A percentile compares a stretch with the other conserved stretches of the same genome.
Conservation (phyloP, 1,140 invertebrate species). For the Sitobion miscanthi region DNA sequence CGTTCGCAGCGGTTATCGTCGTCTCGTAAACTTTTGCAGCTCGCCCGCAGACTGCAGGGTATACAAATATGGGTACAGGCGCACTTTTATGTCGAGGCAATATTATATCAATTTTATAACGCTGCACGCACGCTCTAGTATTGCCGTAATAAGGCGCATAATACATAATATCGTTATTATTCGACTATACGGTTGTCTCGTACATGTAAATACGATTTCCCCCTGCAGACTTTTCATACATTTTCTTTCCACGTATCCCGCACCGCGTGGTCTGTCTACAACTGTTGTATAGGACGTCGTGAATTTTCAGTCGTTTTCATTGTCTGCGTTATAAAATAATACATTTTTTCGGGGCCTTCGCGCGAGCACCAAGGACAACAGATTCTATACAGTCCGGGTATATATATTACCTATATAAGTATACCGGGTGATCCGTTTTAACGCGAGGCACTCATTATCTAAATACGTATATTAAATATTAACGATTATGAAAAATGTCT, state of each 20-base stretch:
- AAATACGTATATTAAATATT: too few relatives aligned
- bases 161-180: background rate
- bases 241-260: background rate
- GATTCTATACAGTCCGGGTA: background rate
- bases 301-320: background rate
- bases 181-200: background rate
- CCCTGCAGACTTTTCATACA: background rate
- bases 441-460: too few relatives aligned
- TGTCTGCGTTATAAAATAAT: background rate
- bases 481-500: too few relatives aligned
- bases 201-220: background rate
- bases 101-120: background rate
- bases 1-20: background rate
- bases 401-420: background rate
- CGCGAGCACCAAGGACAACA: background rate
- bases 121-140: background rate
- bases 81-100: background rate
- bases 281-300: background rate
- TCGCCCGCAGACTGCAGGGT: too few relatives aligned
- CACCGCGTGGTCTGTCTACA: background rate
- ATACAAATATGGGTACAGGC: background rate
- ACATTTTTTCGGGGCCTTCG: constrained; percentile 1
- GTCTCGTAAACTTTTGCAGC: background rate
- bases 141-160: background rate
- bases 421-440: too few relatives aligned